phyloP scores from a whole-genome alignment of 2,888 invertebrate genomes.

The Scaptomyza caliginosa region DNA sequence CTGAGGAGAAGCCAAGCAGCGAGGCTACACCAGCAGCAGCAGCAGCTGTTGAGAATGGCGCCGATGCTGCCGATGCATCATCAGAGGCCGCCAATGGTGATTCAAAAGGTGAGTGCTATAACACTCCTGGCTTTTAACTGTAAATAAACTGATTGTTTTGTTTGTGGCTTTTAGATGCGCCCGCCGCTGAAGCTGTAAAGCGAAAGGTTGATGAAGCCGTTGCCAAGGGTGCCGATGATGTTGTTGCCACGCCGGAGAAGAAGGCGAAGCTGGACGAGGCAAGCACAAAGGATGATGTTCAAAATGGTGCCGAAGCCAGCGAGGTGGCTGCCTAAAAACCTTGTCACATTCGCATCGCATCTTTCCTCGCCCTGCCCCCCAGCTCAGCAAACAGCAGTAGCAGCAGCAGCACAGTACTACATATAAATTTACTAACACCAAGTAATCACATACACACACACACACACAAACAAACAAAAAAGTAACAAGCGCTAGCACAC shows the following conservation, averaged over 20 bases:
- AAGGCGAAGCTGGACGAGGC: constrained; percentile 84
- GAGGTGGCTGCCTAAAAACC: constrained; percentile 85
- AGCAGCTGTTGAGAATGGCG: constrained; percentile 75
- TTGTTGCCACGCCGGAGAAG: constrained; percentile 83
- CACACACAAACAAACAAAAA: neutral
- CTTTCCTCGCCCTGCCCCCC: constrained; percentile 10
- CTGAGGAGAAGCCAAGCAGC: constrained; percentile 74
- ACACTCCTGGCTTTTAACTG: neutral
- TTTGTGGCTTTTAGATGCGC: constrained; percentile 69
- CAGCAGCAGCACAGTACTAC: constrained; percentile 62
- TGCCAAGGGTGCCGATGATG: constrained; percentile 80
- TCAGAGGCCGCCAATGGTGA: constrained; percentile 80
- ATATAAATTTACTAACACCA: constrained; percentile 72
- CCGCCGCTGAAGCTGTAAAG: constrained; percentile 83
- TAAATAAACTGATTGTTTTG: constrained; percentile 17
- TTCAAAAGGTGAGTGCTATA: constrained; percentile 78
- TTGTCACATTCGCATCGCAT: constrained; percentile 10
- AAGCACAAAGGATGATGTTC: constrained; percentile 83
- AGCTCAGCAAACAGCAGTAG: constrained; percentile 45
- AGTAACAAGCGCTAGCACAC: constrained; percentile 11
- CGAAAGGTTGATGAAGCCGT: constrained; percentile 82
- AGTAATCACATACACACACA: constrained; percentile 42
- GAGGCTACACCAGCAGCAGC: constrained; percentile 59
- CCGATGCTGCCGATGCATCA: constrained; percentile 73
- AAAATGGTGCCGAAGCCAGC: constrained; percentile 84